Evolutionary conservation across 2,113 vertebrate species (phyloP), one percentile per base, ranked within the genome.

Genomic region (Callaeas wilsoni): DNA sequence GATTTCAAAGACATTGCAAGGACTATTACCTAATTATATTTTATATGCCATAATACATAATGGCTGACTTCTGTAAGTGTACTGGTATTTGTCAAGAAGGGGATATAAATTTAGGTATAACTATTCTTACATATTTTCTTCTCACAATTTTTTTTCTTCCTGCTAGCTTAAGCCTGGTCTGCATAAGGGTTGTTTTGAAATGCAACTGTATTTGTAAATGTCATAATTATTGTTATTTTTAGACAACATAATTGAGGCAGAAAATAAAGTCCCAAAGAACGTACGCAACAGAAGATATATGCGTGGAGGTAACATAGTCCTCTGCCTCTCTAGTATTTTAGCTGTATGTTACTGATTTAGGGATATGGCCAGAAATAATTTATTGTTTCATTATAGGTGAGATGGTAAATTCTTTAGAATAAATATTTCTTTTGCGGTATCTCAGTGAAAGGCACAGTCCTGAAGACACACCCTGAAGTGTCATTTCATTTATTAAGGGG

Each of bases 231-330:
- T 84, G 16, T 12, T 84, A 42, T 46, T 93, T 94, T 83, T 62
- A 67, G 80, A 32, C 12, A 71, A 27, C 1, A 9, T 20, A 50
- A 73, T 27, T 9, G 4, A 57, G 29, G 6, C 13, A 89, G 50
- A 82, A 90, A 55, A 21, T 55, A 52, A 42, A 50, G 6, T n/a
- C 42, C 25, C 22, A 8, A 90, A 70, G 32, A 77, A 16, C 4
- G 37, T 55, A 30, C 1, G 0, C 47, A 70, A 47, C 5, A 81
- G 27, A 47, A 67, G 6, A 7, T 42, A 3, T 1, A 1, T 52
- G 8, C 21, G 32, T 44, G 0, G 0, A 60, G n/a, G 39, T 26
- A 78, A 44, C 2, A 2, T 2, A 59, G 20, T 49, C 10, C 15
- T 65, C 44, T 71, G 4, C 17, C 5, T 76, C n/a, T 75, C 29